Conservation (phyloP, 2,797 vertebrate genomes). For the Thalassophryne amazonica region DNA sequence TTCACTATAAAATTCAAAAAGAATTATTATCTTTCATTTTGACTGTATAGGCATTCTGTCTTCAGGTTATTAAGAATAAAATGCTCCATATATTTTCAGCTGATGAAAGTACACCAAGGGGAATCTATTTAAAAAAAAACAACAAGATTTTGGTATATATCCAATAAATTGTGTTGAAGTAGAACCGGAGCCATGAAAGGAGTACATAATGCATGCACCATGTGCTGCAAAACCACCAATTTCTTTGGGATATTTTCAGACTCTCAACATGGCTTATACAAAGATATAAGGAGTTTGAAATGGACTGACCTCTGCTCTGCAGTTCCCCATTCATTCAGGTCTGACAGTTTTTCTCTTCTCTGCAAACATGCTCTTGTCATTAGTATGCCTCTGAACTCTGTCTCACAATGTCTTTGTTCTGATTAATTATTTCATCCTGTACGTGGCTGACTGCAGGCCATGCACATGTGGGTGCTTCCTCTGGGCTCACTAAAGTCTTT, state of each 20-base stretch:
- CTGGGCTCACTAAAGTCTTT: slow-evolving; percentile 62
- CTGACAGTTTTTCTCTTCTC: slow-evolving; percentile 52
- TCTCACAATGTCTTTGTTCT: slow-evolving; percentile 62
- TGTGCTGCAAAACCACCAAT: slow-evolving; percentile 49
- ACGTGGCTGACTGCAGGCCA: slow-evolving; percentile 70
- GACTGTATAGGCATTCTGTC: slow-evolving; percentile 1
- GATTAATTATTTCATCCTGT: slow-evolving; percentile 75
- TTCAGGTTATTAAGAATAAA: slow-evolving; percentile 11
- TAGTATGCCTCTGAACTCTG: slow-evolving; percentile 77
- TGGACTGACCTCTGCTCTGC: slow-evolving; percentile 54
- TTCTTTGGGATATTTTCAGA: slow-evolving; percentile 49
- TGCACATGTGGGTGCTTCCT: slow-evolving; percentile 81
- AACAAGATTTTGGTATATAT: slow-evolving; percentile 2
- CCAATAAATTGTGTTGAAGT: slow-evolving; percentile 9
- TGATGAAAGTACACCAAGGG: slow-evolving; percentile 12
- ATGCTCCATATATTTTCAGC: not conserved
- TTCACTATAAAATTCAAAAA: slow-evolving; percentile 28
- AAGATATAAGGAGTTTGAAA: slow-evolving; percentile 46
- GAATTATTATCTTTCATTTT: slow-evolving; percentile 24
- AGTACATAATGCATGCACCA: slow-evolving; percentile 24
- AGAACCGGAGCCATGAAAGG: slow-evolving; percentile 9
- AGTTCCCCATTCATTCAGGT: slow-evolving; percentile 58
- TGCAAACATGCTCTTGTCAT: slow-evolving; percentile 72
- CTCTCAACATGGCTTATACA: slow-evolving; percentile 41
- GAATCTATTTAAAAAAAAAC: slow-evolving; percentile 17